Evolutionary conservation across 1,140 invertebrate genomes (phyloP).

Genomic region (Sminthurides bifidus): DNA sequence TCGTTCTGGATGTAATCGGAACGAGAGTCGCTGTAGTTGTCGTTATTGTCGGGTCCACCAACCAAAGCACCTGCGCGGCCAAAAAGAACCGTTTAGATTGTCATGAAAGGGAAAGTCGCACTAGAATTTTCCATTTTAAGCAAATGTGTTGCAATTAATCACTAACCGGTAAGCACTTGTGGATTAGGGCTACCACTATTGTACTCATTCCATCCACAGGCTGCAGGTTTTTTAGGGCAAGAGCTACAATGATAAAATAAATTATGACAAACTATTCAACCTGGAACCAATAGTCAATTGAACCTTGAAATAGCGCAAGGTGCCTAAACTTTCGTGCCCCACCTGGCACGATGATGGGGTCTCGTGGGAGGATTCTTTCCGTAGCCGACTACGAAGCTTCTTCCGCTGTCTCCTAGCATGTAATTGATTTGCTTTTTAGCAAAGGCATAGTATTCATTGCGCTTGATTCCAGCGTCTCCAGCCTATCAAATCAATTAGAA

Average conservation of each 20-base stretch:
- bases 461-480: conserved; percentile 22
- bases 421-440: conserved; percentile 40
- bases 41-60: conserved; percentile 45
- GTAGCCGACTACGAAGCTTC: conserved; percentile 41
- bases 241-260: conserved; percentile 32
- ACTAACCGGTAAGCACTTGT: conserved; percentile 43
- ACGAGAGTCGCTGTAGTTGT: conserved; percentile 43
- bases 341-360: conserved; percentile 22
- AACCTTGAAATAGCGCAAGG: neutral
- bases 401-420: conserved; percentile 38
- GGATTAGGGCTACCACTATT: conserved; percentile 40
- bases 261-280: neutral
- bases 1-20: conserved; percentile 46
- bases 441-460: conserved; percentile 19
- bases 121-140: too few relatives aligned
- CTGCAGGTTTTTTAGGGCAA: conserved; percentile 40
- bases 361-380: conserved; percentile 37
- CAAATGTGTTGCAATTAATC: too few relatives aligned
- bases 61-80: conserved; percentile 48
- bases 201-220: conserved; percentile 44
- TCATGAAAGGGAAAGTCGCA: too few relatives aligned
- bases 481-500: too few relatives aligned
- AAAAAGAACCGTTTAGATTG: too few relatives aligned
- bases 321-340: neutral
- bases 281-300: neutral